Evolutionary conservation across 2,797 vertebrate genomes (phyloP).

Genomic region (Pseudomugil tenellus): DNA sequence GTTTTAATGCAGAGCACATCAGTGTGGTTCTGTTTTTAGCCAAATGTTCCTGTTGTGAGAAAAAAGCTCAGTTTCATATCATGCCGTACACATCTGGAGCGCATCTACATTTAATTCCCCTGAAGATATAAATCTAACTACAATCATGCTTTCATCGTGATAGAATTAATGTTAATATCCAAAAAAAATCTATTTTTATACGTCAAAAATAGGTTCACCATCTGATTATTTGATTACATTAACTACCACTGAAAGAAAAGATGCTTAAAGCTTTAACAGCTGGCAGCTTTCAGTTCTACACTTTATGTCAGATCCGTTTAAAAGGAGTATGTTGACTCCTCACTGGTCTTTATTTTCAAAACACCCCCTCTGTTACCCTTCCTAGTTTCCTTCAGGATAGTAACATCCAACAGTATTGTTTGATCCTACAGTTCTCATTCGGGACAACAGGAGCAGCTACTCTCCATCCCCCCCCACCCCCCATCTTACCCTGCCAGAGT

Average conservation of each 20-base stretch:
- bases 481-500: constrained; percentile 19
- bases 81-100: constrained; percentile 25
- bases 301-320: constrained; percentile 8
- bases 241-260: background rate
- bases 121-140: background rate
- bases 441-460: constrained; percentile 28
- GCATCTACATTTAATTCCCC: constrained; percentile 25
- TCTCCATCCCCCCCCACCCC: background rate
- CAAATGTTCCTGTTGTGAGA: constrained; percentile 54
- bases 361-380: background rate
- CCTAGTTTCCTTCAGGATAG: constrained; percentile 34
- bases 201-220: background rate
- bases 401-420: constrained; percentile 29
- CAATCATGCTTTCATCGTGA: no score
- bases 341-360: constrained; percentile 38
- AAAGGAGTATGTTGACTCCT: constrained; percentile 22
- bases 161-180: no score
- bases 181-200: no score
- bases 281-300: background rate
- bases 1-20: constrained; percentile 72
- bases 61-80: constrained; percentile 51
- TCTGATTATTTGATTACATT: background rate
- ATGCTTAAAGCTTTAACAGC: background rate
- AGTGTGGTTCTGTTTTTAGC: constrained; percentile 71
- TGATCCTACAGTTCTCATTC: constrained; percentile 47